These are phyloP conservation scores for Heliothis virescens DNA, from an alignment of 1,140 invertebrate species.

Conservation along the genomic window DNA sequence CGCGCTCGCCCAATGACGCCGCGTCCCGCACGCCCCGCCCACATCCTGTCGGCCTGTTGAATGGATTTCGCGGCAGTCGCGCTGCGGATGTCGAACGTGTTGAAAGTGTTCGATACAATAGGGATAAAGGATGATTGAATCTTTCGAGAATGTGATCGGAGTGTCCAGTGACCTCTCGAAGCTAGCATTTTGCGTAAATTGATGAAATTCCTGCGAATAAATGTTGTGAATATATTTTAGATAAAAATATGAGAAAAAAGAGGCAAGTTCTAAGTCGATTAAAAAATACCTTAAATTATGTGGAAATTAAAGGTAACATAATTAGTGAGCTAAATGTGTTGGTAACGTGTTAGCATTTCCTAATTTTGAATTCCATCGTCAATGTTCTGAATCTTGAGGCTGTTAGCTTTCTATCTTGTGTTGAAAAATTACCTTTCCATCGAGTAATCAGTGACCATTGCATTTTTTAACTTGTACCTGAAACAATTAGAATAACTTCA, in stretches of 20 bases:
- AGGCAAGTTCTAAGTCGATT: background rate
- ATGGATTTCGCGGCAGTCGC: slow-evolving; percentile 77
- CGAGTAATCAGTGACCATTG: slow-evolving; percentile 1
- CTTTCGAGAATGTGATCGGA: slow-evolving; percentile 41
- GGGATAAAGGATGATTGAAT: slow-evolving; percentile 39
- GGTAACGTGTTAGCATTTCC: slow-evolving; percentile 10
- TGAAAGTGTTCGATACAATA: slow-evolving; percentile 48
- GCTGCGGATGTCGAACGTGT: slow-evolving; percentile 55
- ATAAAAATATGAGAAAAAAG: background rate
- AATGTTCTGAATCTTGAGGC: background rate
- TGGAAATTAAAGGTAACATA: slow-evolving; percentile 14
- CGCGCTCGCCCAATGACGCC: slow-evolving; percentile 77
- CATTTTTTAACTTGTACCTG: slow-evolving; percentile 26
- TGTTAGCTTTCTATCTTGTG: background rate
- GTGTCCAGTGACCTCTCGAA: slow-evolving; percentile 46
- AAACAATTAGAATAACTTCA: slow-evolving; percentile 16
- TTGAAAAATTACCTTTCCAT: background rate
- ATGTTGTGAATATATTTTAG: slow-evolving; percentile 11
- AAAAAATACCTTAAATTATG: slow-evolving; percentile 3
- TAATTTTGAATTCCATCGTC: background rate
- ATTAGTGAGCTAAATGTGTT: slow-evolving; percentile 43
- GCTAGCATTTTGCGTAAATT: background rate
- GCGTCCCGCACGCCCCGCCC: slow-evolving; percentile 83
- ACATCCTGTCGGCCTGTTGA: slow-evolving; percentile 78
- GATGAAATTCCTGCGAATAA: slow-evolving; percentile 3